Conservation (phyloP, 2,888 invertebrate genomes). For the Lydus trimaculatus region DNA sequence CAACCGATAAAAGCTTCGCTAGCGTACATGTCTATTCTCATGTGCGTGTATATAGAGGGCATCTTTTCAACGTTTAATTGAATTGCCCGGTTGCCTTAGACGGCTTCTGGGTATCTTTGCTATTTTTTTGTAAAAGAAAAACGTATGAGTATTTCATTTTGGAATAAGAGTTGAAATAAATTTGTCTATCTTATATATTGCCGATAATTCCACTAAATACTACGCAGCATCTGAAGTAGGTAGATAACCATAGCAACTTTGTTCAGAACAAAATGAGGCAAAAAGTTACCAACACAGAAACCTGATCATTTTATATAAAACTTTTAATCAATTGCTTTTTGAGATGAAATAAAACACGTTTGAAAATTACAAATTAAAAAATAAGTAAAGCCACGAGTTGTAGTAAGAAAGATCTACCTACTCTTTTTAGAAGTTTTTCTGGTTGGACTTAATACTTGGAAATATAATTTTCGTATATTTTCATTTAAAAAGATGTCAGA, state of each 20-base stretch:
- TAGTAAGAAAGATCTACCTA: not conserved
- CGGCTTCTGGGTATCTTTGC: constrained; percentile 5
- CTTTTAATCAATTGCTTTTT: not conserved
- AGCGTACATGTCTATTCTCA: not conserved
- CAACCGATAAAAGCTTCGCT: not conserved
- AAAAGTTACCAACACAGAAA: not conserved
- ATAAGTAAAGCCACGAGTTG: not conserved
- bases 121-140: not conserved
- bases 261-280: not conserved
- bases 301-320: not conserved
- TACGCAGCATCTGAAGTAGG: not conserved
- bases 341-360: not conserved
- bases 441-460: not conserved
- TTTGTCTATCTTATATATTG: not conserved
- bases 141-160: not conserved
- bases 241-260: not conserved
- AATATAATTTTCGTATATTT: not conserved
- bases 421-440: not conserved
- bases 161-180: not conserved
- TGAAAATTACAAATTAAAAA: not conserved
- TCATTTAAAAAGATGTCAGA: not conserved
- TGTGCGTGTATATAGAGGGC: constrained; percentile 13
- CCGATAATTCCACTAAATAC: not conserved
- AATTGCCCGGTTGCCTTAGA: constrained; percentile 24
- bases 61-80: constrained; percentile 32